A percentile compares a stretch with the other conserved stretches of the same genome.
phyloP scores from a whole-genome alignment of 2,113 vertebrate species.

The Colinus virginianus region DNA sequence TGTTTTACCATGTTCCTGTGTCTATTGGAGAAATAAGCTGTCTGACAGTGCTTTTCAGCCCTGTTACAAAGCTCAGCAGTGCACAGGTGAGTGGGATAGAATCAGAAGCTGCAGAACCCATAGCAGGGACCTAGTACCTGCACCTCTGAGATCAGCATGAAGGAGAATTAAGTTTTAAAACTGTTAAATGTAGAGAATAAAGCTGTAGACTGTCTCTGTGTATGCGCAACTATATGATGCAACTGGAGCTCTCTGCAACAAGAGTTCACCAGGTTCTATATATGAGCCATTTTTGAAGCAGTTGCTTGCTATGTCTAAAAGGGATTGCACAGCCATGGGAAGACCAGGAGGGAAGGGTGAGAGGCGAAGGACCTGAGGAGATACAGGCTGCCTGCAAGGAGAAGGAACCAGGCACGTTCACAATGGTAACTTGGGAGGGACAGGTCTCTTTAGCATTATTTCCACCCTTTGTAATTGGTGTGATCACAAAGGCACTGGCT shows the following conservation, averaged over 20 bases:
- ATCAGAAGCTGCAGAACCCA: background rate
- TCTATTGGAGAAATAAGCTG: background rate
- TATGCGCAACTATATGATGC: background rate
- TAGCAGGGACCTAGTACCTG: background rate
- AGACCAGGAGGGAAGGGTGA: rapidly evolving
- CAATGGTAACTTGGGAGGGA: background rate
- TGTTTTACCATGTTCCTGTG: background rate
- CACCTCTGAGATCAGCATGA: background rate
- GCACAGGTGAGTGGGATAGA: background rate
- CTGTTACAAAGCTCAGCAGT: background rate
- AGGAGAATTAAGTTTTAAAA: background rate
- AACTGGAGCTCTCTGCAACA: rapidly evolving
- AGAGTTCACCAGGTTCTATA: background rate
- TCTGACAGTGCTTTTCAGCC: background rate
- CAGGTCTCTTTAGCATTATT: background rate
- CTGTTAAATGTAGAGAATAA: background rate
- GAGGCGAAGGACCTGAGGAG: background rate
- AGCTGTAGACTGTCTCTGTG: background rate
- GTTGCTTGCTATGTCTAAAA: background rate
- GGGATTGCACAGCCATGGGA: background rate
- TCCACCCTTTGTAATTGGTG: background rate
- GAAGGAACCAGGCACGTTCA: background rate
- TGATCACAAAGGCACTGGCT: background rate
- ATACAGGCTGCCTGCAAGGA: background rate
- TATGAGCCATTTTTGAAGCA: background rate